Conservation (phyloP, 2,113 vertebrate genomes). For the Gorsachius goisagi region DNA sequence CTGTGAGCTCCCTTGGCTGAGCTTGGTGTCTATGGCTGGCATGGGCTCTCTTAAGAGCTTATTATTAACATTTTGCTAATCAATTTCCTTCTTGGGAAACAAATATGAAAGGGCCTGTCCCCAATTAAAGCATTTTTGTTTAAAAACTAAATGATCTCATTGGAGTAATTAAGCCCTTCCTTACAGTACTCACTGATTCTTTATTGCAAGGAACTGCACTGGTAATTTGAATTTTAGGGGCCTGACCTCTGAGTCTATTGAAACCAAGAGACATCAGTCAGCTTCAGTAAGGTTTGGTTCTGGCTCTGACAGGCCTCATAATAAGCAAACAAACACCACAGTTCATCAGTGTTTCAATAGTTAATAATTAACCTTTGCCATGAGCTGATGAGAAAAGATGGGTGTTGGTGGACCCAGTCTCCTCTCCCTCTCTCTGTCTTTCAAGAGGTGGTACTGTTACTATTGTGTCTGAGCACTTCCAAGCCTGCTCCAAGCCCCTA, state of each 20-base stretch:
- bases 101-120: conserved; percentile 3
- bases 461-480: not conserved
- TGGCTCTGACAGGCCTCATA: conserved; percentile 3
- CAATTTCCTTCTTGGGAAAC: not conserved
- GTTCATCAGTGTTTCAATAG: not conserved
- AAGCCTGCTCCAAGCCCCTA: not conserved
- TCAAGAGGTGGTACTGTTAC: not conserved
- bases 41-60: not conserved
- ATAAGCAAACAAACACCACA: conserved; percentile 20
- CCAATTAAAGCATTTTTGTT: conserved; percentile 37
- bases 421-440: not conserved
- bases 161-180: conserved; percentile 8
- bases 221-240: conserved; percentile 25
- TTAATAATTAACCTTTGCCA: conserved; percentile 52
- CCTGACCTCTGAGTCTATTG: conserved; percentile 37
- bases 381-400: not conserved
- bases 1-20: not conserved
- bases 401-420: not conserved
- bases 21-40: not conserved
- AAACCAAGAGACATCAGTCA: conserved; percentile 39
- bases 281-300: conserved; percentile 4
- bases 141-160: not conserved
- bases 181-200: not conserved
- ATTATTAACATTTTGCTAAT: not conserved
- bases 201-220: not conserved